A percentile compares a stretch with the other conserved stretches of the same genome.
Evolutionary conservation across 2,888 invertebrate genomes (phyloP).

Genomic region (Anorthoa munda): DNA sequence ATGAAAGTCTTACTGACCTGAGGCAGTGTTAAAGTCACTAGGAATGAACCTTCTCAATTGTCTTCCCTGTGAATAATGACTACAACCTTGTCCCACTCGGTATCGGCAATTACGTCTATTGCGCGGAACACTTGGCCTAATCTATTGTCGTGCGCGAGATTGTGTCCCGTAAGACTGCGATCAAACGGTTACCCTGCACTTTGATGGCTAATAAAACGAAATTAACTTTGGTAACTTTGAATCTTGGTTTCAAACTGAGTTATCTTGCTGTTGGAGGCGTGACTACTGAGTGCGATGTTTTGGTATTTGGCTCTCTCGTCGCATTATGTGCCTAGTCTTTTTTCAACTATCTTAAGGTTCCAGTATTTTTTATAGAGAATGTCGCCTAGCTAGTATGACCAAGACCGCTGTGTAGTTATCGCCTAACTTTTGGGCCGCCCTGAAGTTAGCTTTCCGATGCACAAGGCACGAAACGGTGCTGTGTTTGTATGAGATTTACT

Average conservation of each 20-base stretch:
- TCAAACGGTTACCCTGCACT: slow-evolving; percentile 55
- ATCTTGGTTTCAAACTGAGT: slow-evolving; percentile 1
- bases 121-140: slow-evolving; percentile 49
- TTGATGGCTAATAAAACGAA: slow-evolving; percentile 58
- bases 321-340: not conserved
- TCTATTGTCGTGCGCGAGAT: slow-evolving; percentile 60
- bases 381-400: too few relatives aligned
- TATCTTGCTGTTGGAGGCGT: not conserved
- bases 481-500: too few relatives aligned
- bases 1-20: too few relatives aligned
- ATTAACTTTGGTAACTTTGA: slow-evolving; percentile 39
- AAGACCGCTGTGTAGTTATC: too few relatives aligned
- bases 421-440: too few relatives aligned
- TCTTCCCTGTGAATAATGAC: slow-evolving; percentile 29
- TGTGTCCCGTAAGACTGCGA: slow-evolving; percentile 50
- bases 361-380: too few relatives aligned
- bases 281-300: not conserved
- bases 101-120: slow-evolving; percentile 57
- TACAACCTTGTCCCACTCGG: slow-evolving; percentile 40
- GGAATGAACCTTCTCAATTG: slow-evolving; percentile 1
- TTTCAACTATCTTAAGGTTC: too few relatives aligned
- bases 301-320: not conserved
- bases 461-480: too few relatives aligned
- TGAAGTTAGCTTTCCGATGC: too few relatives aligned
- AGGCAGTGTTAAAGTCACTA: too few relatives aligned